Evolutionary conservation across 2,888 invertebrate species (phyloP), one percentile per base, ranked within the genome.

Genomic region (Kryphioiulus occultus): DNA sequence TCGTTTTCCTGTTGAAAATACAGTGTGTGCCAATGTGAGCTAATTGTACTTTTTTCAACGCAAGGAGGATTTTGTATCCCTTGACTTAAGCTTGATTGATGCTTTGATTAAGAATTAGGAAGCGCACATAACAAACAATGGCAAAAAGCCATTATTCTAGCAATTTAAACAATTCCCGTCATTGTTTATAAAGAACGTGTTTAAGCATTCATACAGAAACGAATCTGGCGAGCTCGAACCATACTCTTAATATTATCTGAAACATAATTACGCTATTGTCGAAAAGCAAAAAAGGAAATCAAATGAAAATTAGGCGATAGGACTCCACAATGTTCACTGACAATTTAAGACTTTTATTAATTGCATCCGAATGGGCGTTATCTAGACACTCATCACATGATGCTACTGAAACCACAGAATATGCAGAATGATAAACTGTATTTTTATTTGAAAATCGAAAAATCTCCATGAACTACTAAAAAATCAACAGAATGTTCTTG

Each of bases 31-130:
- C 78, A 78, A 85, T 85, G 85, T 30, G 39, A 32, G 32, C 87
- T 87, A 87, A 87, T 87, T 87, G 42, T n/a, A 39, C 68, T 82
- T 78, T 78, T 87, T 53, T 87, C 87, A 68, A 82, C 39, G 53
- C 35, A 78, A 87, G 53, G 35, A 68, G 87, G 82, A 87, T 87
- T 87, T 68, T 87, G 35, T 87, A 53, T 53, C 53, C 87, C 30
- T 39, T 68, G 68, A 87, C 82, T 87, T 78, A 87, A 87, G 87
- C 87, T 87, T 87, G 87, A 87, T 87, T 87, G 78, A 87, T 87
- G 87, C 44, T 87, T 87, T 78, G 87, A 68, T 87, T 83, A 86
- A 53, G 53, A 53, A 86, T 87, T 83, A 86, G 86, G 53, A 86
- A 86, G 86, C 53, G 86, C 30, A 86, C 86, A 47, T 86, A 86